A percentile compares a stretch with the other conserved stretches of the same genome.
Evolutionary conservation across 2,888 invertebrate species (phyloP).

Genomic region (Ditula angustiorana): DNA sequence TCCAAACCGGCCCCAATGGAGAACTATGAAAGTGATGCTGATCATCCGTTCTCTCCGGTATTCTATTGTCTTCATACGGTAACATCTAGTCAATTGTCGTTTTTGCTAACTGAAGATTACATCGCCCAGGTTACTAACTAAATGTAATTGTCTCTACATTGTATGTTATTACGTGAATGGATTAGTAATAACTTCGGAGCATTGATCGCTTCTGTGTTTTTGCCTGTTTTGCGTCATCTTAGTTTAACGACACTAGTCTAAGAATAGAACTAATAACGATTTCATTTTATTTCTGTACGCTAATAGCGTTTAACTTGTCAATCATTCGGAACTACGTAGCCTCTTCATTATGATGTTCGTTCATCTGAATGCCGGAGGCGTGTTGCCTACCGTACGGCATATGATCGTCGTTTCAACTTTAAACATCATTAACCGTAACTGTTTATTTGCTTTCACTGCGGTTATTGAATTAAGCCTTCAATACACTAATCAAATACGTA

Average conservation of each 20-base stretch:
- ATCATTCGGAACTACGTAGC: constrained; percentile 17
- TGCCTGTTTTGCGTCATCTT: constrained; percentile 54
- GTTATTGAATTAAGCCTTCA: constrained; percentile 35
- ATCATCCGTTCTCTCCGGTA: neutral
- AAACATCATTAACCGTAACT: constrained; percentile 34
- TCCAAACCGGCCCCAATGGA: too few species aligned
- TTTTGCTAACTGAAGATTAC: constrained; percentile 2
- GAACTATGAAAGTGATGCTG: too few species aligned
- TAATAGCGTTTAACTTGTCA: constrained; percentile 26
- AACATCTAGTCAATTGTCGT: constrained; percentile 2
- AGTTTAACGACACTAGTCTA: constrained; percentile 54
- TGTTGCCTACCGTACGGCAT: constrained; percentile 8
- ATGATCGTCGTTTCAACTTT: neutral
- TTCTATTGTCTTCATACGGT: neutral
- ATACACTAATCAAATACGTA: constrained; percentile 35
- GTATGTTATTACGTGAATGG: constrained; percentile 45
- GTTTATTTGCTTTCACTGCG: constrained; percentile 39
- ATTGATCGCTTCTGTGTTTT: constrained; percentile 52
- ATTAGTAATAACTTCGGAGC: constrained; percentile 46
- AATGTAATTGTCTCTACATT: neutral
- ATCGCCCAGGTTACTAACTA: neutral
- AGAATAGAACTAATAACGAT: constrained; percentile 9
- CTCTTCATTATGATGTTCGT: constrained; percentile 16
- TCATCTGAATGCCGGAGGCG: neutral
- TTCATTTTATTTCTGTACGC: constrained; percentile 18